These are phyloP conservation scores for Sycophaga agraensis DNA, from an alignment of 1,140 invertebrate species.

Conservation along the genomic window DNA sequence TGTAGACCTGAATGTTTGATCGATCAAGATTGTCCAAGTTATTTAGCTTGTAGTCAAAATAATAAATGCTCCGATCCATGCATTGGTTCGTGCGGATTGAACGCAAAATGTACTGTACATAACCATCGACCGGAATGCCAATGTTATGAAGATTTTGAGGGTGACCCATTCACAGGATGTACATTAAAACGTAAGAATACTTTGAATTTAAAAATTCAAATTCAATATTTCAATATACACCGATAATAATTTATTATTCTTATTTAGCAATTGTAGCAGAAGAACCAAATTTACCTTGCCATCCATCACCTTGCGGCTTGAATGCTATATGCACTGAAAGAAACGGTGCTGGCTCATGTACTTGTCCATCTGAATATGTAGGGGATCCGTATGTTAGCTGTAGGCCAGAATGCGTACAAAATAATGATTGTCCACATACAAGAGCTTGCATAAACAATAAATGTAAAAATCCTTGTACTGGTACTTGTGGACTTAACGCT, in stretches of 20 bases:
- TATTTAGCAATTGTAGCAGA: constrained; percentile 39
- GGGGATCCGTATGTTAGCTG: constrained; percentile 83
- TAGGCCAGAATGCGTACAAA: constrained; percentile 79
- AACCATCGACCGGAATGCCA: constrained; percentile 78
- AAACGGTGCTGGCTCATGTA: constrained; percentile 76
- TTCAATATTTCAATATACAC: too few relatives aligned
- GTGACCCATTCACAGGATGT: constrained; percentile 81
- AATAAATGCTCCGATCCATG: constrained; percentile 80
- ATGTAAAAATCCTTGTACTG: constrained; percentile 78
- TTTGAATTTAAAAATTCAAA: too few relatives aligned
- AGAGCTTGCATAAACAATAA: constrained; percentile 81
- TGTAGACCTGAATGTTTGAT: constrained; percentile 78
- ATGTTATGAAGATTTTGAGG: constrained; percentile 73
- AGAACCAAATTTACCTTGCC: constrained; percentile 65
- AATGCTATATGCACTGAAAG: constrained; percentile 79
- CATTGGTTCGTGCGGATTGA: constrained; percentile 79
- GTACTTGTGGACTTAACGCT: constrained; percentile 78
- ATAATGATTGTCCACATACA: constrained; percentile 72
- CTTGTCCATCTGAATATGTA: constrained; percentile 75
- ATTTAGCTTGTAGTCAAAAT: constrained; percentile 75
- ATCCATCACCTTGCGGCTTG: constrained; percentile 79
- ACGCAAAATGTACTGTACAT: constrained; percentile 74
- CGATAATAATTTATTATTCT: too few relatives aligned
- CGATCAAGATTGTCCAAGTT: constrained; percentile 75
- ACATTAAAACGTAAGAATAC: constrained; percentile 65